phyloP scores from a whole-genome alignment of 2,888 invertebrate genomes.

The Eumacrocentrus americanus region DNA sequence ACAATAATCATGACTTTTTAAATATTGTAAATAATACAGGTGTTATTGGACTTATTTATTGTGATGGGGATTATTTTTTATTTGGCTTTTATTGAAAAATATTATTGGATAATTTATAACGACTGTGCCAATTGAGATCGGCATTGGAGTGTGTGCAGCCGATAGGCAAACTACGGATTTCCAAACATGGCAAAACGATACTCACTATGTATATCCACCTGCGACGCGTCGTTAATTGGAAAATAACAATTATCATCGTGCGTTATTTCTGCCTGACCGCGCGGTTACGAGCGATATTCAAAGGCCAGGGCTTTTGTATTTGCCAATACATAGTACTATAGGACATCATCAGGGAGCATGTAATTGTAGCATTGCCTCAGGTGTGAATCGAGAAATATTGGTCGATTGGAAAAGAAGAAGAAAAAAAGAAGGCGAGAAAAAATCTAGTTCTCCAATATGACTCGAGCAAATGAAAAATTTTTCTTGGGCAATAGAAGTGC shows the following conservation, averaged over 20 bases:
- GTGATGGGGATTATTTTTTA: no score
- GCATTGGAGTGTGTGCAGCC: not conserved
- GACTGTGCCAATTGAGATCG: not conserved
- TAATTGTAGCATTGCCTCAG: conserved; percentile 12
- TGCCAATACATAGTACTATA: not conserved
- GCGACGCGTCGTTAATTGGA: conserved; percentile 28
- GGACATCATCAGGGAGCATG: not conserved
- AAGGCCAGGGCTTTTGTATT: not conserved
- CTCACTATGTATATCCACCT: conserved; percentile 20
- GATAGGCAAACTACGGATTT: conserved; percentile 4
- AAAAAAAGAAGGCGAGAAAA: not conserved
- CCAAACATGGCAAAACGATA: not conserved
- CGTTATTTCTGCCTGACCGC: conserved; percentile 16
- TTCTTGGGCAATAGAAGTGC: no score
- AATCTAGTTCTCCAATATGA: not conserved
- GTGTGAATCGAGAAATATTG: conserved; percentile 1
- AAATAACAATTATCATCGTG: conserved; percentile 28
- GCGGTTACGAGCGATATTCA: conserved; percentile 1
- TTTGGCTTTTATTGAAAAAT: no score
- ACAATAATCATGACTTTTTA: no score
- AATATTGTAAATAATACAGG: no score
- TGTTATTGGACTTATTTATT: no score
- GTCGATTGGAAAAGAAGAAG: no score
- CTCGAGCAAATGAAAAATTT: not conserved
- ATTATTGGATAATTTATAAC: conserved; percentile 2